Conservation (phyloP, 2,888 invertebrate species). For the Drosophila flavopinicola region DNA sequence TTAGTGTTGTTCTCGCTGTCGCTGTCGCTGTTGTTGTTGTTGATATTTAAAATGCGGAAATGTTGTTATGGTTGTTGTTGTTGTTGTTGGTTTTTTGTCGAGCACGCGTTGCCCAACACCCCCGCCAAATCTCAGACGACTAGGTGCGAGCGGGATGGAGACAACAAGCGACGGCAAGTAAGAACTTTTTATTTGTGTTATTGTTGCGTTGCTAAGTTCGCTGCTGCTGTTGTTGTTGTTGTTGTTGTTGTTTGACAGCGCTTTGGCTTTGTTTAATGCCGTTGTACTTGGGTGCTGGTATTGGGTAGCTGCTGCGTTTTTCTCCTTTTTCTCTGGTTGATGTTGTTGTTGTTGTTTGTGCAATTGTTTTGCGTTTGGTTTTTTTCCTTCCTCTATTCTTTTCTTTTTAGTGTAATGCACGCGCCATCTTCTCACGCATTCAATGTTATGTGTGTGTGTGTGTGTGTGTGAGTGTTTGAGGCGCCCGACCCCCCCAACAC, state of each 20-base stretch:
- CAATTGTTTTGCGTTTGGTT: constrained; percentile 14
- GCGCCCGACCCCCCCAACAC: constrained; percentile 4
- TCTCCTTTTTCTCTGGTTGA: no score
- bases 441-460: constrained; percentile 9
- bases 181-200: constrained; percentile 16
- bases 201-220: constrained; percentile 4
- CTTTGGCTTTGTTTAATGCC: constrained; percentile 20
- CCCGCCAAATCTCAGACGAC: constrained; percentile 25
- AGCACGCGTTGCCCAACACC: no score
- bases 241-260: constrained; percentile 9
- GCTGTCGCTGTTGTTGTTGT: constrained; percentile 21
- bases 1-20: constrained; percentile 18
- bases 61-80: constrained; percentile 28
- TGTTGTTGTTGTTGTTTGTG: constrained; percentile 28
- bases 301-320: constrained; percentile 20
- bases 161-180: constrained; percentile 1
- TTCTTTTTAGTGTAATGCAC: constrained; percentile 25
- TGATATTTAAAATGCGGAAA: constrained; percentile 49
- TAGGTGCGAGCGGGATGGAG: constrained; percentile 1
- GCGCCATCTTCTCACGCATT: constrained; percentile 34
- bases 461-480: constrained; percentile 7
- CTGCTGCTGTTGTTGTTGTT: constrained; percentile 3
- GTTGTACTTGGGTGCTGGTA: constrained; percentile 16
- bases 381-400: not conserved
- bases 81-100: constrained; percentile 11